Percentiles rank a stretch among this genome's conserved stretches.
phyloP scores from a whole-genome alignment of 2,113 vertebrate genomes.

The Sclerurus mexicanus region DNA sequence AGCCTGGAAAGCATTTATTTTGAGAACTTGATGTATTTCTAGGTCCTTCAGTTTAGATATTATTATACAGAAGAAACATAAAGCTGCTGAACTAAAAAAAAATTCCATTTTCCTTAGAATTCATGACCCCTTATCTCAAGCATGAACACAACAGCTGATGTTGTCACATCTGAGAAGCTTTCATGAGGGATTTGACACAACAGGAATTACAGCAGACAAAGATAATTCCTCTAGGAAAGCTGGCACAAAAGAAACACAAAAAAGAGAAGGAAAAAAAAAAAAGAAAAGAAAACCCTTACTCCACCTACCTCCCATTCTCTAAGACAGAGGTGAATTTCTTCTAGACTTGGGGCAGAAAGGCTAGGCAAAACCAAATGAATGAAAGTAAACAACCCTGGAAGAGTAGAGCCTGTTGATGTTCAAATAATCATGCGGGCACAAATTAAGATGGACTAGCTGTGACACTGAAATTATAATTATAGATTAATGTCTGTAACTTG shows the following conservation, averaged over 20 bases:
- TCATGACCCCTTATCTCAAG: constrained; percentile 65
- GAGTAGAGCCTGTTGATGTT: background rate
- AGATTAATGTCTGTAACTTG: background rate
- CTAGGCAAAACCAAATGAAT: background rate
- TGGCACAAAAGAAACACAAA: background rate
- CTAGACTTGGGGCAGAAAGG: constrained; percentile 1
- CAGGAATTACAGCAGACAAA: constrained; percentile 63
- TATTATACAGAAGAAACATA: constrained; percentile 46
- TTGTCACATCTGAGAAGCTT: constrained; percentile 60
- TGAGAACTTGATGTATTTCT: constrained; percentile 54
- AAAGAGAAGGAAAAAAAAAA: background rate
- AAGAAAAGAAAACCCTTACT: background rate
- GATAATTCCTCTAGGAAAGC: constrained; percentile 49
- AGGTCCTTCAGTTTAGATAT: constrained; percentile 37
- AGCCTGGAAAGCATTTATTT: constrained; percentile 40
- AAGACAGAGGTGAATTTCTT: background rate
- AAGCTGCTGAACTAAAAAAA: constrained; percentile 41
- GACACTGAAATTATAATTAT: background rate
- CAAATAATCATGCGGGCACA: background rate
- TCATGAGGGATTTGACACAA: constrained; percentile 70
- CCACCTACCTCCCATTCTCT: background rate
- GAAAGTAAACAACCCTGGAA: background rate
- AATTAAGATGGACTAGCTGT: background rate
- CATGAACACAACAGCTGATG: constrained; percentile 68
- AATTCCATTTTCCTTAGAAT: constrained; percentile 58